Evolutionary conservation across 2,113 vertebrate species (phyloP).

Genomic region (Microcebus ravelobensis): DNA sequence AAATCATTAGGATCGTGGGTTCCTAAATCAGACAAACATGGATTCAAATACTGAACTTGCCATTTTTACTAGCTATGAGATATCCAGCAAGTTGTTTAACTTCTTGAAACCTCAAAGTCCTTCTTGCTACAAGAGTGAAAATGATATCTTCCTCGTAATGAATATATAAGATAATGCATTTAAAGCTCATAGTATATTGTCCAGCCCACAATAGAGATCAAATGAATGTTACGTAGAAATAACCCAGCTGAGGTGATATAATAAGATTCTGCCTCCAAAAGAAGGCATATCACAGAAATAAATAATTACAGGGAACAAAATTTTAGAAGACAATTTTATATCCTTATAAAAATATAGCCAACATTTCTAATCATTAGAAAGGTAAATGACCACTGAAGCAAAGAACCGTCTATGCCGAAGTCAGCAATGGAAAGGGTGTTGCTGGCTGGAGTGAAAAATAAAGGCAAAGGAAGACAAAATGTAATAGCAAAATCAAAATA

Average conservation of each 20-base stretch:
- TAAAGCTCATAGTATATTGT: neutral
- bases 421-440: neutral
- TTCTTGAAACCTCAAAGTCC: neutral
- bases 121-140: neutral
- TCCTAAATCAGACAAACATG: neutral
- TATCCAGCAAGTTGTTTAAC: neutral
- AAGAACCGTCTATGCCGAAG: neutral
- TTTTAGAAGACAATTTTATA: neutral
- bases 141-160: neutral
- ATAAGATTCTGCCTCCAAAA: neutral
- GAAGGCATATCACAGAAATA: neutral
- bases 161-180: neutral
- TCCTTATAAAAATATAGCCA: neutral
- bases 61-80: neutral
- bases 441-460: neutral
- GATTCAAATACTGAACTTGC: neutral
- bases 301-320: neutral
- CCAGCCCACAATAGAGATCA: too few relatives aligned
- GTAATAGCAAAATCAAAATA: neutral
- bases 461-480: neutral
- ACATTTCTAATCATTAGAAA: neutral
- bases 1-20: neutral
- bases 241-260: neutral
- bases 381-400: neutral
- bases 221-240: too few relatives aligned